Conservation (phyloP, 1,140 invertebrate genomes). For the Neodiprion lecontei region DNA sequence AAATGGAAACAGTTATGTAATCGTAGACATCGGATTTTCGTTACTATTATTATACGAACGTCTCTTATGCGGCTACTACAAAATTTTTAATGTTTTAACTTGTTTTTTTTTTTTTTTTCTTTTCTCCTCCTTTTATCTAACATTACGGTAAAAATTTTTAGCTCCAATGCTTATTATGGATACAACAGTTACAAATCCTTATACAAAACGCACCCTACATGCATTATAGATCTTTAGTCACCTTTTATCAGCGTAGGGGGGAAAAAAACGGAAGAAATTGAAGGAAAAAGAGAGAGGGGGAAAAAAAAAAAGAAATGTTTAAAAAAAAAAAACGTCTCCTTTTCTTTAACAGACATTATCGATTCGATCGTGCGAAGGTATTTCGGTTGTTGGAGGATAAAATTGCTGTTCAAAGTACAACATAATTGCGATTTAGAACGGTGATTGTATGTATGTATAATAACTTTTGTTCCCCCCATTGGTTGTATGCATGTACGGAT, state of each 20-base stretch:
- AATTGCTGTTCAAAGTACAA: too few species aligned
- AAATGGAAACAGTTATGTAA: too few species aligned
- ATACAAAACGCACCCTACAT: background rate
- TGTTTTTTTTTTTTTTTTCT: constrained; percentile 12
- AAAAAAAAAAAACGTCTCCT: background rate
- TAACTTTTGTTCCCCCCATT: background rate
- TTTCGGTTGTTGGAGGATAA: constrained; percentile 16
- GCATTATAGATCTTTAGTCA: background rate
- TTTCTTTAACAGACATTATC: constrained; percentile 28
- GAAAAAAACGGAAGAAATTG: too few species aligned
- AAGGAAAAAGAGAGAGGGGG: too few species aligned
- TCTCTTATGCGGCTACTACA: background rate
- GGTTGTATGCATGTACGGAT: background rate
- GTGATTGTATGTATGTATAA: background rate
- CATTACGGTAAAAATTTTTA: constrained; percentile 26
- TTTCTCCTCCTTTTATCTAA: constrained; percentile 15
- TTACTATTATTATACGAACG: too few species aligned
- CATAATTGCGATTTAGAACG: background rate
- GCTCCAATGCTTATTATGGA: background rate
- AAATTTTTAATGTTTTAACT: background rate
- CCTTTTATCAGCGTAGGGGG: background rate
- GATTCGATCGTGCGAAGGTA: constrained; percentile 46
- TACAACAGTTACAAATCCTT: background rate
- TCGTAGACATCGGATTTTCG: too few species aligned
- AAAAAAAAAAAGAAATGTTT: too few species aligned